These are phyloP conservation scores for Emys orbicularis DNA, from an alignment of 2,797 vertebrate genomes.

Conservation along the genomic window DNA sequence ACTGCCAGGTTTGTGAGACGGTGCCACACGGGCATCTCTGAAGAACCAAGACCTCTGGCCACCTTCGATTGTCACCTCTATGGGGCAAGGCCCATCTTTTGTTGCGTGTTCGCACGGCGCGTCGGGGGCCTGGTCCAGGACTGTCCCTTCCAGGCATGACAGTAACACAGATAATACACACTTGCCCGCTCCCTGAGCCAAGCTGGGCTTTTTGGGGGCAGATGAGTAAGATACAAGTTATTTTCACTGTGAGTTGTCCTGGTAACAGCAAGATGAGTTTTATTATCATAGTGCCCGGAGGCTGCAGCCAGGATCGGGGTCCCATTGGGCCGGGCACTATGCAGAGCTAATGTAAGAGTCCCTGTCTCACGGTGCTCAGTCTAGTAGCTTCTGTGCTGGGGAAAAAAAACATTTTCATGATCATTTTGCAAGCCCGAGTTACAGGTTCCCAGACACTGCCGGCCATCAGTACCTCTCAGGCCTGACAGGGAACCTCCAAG, in stretches of 20 bases:
- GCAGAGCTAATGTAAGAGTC: background rate
- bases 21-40: background rate
- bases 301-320: background rate
- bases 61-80: too few species aligned
- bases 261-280: background rate
- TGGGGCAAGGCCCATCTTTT: too few species aligned
- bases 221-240: background rate
- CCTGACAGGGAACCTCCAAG: too few species aligned
- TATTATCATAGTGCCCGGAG: background rate
- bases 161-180: too few species aligned
- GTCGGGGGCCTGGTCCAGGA: too few species aligned
- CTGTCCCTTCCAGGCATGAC: background rate
- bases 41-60: background rate
- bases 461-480: background rate
- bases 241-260: background rate
- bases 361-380: background rate
- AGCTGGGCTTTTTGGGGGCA: background rate
- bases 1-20: background rate
- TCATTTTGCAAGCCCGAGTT: background rate
- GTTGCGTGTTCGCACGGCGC: background rate
- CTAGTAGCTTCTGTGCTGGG: background rate
- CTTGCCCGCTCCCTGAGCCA: background rate
- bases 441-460: background rate
- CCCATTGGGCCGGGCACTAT: too few species aligned
- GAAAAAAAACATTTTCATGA: background rate